Evolutionary conservation across 2,113 vertebrate genomes (phyloP).

Genomic region (Prionailurus bengalensis): DNA sequence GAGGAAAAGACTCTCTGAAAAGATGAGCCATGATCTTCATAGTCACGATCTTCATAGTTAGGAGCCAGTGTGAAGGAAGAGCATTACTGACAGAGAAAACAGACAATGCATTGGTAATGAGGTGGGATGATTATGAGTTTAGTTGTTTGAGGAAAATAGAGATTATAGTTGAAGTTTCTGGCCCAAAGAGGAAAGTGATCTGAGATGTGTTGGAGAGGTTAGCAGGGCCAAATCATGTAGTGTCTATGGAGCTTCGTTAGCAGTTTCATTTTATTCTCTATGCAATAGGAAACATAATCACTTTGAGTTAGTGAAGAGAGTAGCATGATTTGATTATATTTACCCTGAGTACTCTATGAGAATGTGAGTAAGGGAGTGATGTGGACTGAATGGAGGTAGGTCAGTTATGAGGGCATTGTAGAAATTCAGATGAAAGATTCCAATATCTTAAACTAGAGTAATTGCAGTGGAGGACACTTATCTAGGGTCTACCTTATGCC

Average conservation of each 20-base stretch:
- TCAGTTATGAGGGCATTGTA: background rate
- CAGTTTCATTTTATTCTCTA: slow-evolving; percentile 8
- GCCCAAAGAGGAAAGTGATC: background rate
- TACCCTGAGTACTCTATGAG: background rate
- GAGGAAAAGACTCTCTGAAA: background rate
- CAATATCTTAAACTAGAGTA: background rate
- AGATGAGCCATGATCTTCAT: background rate
- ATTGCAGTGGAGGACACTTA: background rate
- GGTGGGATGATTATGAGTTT: background rate
- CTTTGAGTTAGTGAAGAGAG: background rate
- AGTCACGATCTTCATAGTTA: background rate
- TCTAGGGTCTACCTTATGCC: background rate
- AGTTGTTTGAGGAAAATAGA: slow-evolving; percentile 32
- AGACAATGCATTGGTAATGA: background rate
- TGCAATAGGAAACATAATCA: background rate
- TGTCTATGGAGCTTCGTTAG: background rate
- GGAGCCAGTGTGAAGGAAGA: background rate
- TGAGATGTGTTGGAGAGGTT: background rate
- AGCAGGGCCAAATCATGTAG: background rate
- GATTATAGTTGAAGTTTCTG: background rate
- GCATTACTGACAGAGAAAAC: background rate
- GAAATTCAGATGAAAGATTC: background rate
- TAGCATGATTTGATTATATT: background rate
- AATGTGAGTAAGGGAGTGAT: background rate
- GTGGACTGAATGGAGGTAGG: background rate